Percentiles rank a stretch among this genome's conserved stretches.
These are phyloP conservation scores for Pao palembangensis DNA, from an alignment of 2,113 vertebrate species.

Conservation along the genomic window DNA sequence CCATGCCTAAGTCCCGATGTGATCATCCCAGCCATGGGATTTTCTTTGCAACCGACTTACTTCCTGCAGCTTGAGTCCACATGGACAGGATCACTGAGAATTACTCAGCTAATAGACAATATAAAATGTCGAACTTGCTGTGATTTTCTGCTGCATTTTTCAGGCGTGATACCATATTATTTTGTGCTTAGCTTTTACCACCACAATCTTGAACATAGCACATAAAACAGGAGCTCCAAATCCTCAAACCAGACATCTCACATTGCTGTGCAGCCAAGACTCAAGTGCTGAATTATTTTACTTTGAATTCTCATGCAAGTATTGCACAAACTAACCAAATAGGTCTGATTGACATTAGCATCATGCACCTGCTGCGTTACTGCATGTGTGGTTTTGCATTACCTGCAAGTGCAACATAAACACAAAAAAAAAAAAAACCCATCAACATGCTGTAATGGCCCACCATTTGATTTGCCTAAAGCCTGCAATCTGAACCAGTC, in stretches of 20 bases:
- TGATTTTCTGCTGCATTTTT: background rate
- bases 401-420: too few relatives aligned
- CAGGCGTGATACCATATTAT: background rate
- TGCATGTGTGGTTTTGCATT: too few relatives aligned
- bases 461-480: constrained; percentile 57
- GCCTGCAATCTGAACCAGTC: constrained; percentile 53
- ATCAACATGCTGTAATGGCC: constrained; percentile 51
- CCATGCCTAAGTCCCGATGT: constrained; percentile 10
- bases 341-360: too few relatives aligned
- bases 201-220: background rate
- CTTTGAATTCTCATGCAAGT: too few relatives aligned
- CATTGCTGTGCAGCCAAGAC: too few relatives aligned
- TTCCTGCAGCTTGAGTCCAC: constrained; percentile 19
- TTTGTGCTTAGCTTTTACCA: constrained; percentile 10
- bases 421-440: background rate
- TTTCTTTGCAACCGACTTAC: constrained; percentile 5
- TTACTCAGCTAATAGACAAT: background rate
- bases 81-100: background rate
- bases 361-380: too few relatives aligned
- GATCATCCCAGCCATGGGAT: constrained; percentile 18
- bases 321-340: too few relatives aligned
- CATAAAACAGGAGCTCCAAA: too few relatives aligned
- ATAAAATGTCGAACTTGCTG: background rate
- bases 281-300: too few relatives aligned
- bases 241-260: too few relatives aligned